Evolutionary conservation across 2,113 vertebrate species (phyloP), one percentile per base, ranked within the genome.

Genomic region (Henicopernis longicauda): DNA sequence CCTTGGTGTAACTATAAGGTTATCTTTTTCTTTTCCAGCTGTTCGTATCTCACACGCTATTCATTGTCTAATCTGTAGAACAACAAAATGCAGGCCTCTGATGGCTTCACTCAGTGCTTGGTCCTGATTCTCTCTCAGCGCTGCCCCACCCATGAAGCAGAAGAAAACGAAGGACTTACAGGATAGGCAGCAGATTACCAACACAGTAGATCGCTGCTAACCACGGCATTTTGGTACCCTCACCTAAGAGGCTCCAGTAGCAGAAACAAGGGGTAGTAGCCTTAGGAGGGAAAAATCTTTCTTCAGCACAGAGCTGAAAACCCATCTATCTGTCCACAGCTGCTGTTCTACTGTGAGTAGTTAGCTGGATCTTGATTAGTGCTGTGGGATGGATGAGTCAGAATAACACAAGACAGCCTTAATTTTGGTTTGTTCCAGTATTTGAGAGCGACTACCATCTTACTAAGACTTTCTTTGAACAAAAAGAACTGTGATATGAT

Each of bases 41-140:
- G 9, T 59, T 81, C 4, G 6, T 12, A 12, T 36, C 49, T 90
- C 19, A 5, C 40, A 17, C 0, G 0, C 16, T 67, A 4, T 31
- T 47, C 4, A 22, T 11, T 67, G 54, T 25, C 11, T 62, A 12
- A 40, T 49, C 59, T 47, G 23, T 50, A 69, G 26, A 59, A 69
- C 13, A 67, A 67, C 16, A 63, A 77, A 55, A 38, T 23, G 9
- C 31, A 42, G 57, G 55, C 38, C 17, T 62, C 45, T 16, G 7
- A 1, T 17, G 27, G 25, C 29, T 81, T 81, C 26, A 2, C 59
- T 26, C 1, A 1, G 34, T 44, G 45, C 70, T 79, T 2, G 1
- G 36, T 52, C 61, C 66, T 26, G 16, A 26, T 70, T 25, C 16
- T 82, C 36, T 55, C 71, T 62, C 44, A 26, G 52, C 9, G 1